Conservation (phyloP, 2,113 vertebrate species). For the Rhizomys pruinosus region DNA sequence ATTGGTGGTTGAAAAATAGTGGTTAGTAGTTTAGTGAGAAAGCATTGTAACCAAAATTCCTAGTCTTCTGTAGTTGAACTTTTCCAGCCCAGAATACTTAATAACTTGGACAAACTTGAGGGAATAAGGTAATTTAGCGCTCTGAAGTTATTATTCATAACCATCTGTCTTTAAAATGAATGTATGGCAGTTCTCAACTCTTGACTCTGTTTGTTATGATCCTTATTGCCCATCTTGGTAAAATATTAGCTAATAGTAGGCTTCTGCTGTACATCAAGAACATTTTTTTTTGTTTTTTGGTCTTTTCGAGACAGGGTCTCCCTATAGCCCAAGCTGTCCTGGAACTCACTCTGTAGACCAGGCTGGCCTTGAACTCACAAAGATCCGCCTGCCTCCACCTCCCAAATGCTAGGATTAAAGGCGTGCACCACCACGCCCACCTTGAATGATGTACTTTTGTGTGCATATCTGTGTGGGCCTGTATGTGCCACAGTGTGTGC, state of each 20-base stretch:
- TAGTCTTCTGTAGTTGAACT: constrained; percentile 29
- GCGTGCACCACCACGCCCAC: no score
- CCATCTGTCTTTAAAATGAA: background rate
- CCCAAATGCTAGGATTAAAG: no score
- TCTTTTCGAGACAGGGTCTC: no score
- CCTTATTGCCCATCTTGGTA: background rate
- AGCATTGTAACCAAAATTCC: background rate
- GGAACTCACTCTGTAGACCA: no score
- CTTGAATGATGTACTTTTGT: no score
- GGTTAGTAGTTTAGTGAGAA: constrained; percentile 19
- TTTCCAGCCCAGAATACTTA: background rate
- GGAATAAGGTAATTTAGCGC: background rate
- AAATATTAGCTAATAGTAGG: constrained; percentile 5
- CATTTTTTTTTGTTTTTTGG: no score
- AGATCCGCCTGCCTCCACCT: no score
- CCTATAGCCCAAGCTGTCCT: no score
- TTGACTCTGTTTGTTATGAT: background rate
- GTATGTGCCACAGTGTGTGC: no score
- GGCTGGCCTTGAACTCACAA: no score
- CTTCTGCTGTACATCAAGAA: background rate
- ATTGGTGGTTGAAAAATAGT: constrained; percentile 9
- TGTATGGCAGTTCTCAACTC: background rate
- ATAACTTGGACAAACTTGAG: constrained; percentile 26
- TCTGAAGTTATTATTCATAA: background rate
- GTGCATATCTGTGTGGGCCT: no score